These are phyloP conservation scores for Cataglyphis cursor DNA, from an alignment of 2,888 invertebrate species.

Conservation along the genomic window DNA sequence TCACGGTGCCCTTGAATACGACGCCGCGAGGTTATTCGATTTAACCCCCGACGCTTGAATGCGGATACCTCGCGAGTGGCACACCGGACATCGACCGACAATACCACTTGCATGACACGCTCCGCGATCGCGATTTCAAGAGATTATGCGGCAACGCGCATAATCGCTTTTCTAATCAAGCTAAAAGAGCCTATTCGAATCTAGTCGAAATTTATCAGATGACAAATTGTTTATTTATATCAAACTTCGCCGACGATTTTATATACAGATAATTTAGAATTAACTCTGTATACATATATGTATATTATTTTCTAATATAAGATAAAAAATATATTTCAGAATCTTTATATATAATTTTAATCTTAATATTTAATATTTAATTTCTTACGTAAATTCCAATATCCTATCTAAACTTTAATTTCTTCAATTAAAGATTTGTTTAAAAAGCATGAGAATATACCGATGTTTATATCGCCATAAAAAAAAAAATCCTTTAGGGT, in stretches of 20 bases:
- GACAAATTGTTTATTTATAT: background rate
- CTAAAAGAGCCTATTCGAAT: background rate
- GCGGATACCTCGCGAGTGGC: constrained; percentile 61
- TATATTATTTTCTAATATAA: background rate
- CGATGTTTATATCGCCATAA: constrained; percentile 14
- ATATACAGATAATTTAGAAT: background rate
- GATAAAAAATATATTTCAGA: background rate
- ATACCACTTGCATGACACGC: constrained; percentile 59
- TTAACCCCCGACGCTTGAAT: constrained; percentile 69
- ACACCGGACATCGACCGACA: constrained; percentile 53
- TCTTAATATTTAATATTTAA: background rate
- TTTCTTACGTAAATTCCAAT: background rate
- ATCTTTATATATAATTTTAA: background rate
- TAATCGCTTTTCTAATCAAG: background rate
- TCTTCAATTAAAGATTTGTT: background rate
- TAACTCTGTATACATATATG: background rate
- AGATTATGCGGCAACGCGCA: constrained; percentile 24
- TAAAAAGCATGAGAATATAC: constrained; percentile 12
- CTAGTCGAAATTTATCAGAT: background rate
- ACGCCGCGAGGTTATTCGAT: constrained; percentile 70
- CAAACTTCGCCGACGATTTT: background rate
- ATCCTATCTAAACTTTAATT: background rate
- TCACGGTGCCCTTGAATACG: constrained; percentile 65
- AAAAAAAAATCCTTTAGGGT: constrained; percentile 33
- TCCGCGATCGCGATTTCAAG: constrained; percentile 49